A percentile compares a stretch with the other conserved stretches of the same genome.
phyloP scores from a whole-genome alignment of 2,888 invertebrate genomes.

The Rhogogaster chlorosoma region DNA sequence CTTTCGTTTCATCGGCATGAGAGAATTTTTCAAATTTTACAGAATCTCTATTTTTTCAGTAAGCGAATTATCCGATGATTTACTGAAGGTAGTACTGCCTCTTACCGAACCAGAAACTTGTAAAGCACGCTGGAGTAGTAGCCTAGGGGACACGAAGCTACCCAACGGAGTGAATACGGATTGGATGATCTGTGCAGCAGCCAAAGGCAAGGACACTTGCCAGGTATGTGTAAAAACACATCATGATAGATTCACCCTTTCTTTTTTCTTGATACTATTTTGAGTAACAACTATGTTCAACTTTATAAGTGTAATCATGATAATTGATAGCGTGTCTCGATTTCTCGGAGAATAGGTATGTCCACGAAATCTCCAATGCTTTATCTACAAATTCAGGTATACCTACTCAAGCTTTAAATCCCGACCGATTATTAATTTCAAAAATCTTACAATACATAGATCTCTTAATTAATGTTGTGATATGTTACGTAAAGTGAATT shows the following conservation, averaged over 20 bases:
- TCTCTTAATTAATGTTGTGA: not conserved
- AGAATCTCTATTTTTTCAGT: slow-evolving; percentile 61
- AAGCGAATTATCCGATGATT: slow-evolving; percentile 68
- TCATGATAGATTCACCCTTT: not conserved
- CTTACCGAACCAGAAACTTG: slow-evolving; percentile 75
- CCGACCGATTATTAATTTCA: not conserved
- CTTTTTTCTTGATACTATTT: not conserved
- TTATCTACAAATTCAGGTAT: no score
- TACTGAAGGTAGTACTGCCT: slow-evolving; percentile 80
- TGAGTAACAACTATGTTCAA: not conserved
- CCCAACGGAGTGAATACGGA: slow-evolving; percentile 77
- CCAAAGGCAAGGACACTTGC: slow-evolving; percentile 79
- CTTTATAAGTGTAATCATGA: not conserved
- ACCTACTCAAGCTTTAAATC: no score
- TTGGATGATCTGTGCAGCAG: slow-evolving; percentile 81
- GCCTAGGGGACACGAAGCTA: slow-evolving; percentile 68
- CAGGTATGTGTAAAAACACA: slow-evolving; percentile 70
- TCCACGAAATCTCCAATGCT: no score
- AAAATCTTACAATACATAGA: not conserved
- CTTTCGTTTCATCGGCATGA: not conserved
- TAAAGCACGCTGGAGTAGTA: slow-evolving; percentile 65
- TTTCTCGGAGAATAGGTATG: no score
- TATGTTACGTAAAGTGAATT: no score
- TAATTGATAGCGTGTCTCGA: no score
- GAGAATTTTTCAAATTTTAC: not conserved